These are phyloP conservation scores for Volucella inflata DNA, from an alignment of 2,888 invertebrate species.

Conservation along the genomic window DNA sequence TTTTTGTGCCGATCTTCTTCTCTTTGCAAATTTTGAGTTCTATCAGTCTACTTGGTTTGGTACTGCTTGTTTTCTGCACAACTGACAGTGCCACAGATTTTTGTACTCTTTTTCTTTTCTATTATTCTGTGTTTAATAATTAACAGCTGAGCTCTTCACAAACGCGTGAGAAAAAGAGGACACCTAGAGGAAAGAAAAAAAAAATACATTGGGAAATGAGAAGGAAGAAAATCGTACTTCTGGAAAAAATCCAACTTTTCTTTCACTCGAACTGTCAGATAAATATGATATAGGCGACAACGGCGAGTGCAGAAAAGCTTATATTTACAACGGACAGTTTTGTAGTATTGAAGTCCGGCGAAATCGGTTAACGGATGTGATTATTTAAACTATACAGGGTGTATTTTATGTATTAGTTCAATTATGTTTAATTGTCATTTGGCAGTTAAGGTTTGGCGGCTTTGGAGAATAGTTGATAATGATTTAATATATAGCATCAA, in stretches of 20 bases:
- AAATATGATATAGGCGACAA: background rate
- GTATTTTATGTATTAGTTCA: background rate
- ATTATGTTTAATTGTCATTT: background rate
- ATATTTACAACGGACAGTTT: background rate
- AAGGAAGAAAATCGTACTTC: slow-evolving; percentile 23
- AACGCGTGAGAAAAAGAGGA: slow-evolving; percentile 24
- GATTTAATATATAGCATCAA: too few species aligned
- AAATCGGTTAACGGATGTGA: background rate
- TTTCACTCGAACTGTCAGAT: slow-evolving; percentile 3
- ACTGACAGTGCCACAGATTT: too few species aligned
- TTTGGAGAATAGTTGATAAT: too few species aligned
- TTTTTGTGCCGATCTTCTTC: slow-evolving; percentile 24
- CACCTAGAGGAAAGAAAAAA: background rate
- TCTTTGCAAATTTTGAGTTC: slow-evolving; percentile 1
- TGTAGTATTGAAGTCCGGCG: background rate
- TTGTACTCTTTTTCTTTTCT: slow-evolving; percentile 34
- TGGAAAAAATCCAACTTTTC: slow-evolving; percentile 6
- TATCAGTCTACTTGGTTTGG: background rate
- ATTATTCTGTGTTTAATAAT: slow-evolving; percentile 36
- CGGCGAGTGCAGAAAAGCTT: background rate
- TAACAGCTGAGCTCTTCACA: slow-evolving; percentile 57
- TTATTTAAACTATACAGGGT: background rate
- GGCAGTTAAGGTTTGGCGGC: too few species aligned
- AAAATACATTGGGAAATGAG: background rate
- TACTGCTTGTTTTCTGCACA: too few species aligned